Percentiles rank a stretch among this genome's conserved stretches.
phyloP scores from a whole-genome alignment of 2,888 invertebrate genomes.

The Odontocerum albicorne region DNA sequence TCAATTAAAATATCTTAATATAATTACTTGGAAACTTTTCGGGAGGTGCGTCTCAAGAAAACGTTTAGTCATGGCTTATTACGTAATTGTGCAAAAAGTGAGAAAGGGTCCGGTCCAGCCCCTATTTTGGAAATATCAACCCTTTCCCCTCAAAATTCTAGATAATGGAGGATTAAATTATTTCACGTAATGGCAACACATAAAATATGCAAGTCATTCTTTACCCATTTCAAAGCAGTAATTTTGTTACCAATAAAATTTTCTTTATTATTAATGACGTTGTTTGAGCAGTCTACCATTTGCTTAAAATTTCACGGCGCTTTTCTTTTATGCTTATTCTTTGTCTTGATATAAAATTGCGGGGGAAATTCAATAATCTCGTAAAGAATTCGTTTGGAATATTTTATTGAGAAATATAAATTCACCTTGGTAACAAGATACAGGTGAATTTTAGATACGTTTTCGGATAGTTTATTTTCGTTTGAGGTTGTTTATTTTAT shows the following conservation, averaged over 20 bases:
- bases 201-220: slow-evolving; percentile 36
- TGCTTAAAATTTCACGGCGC: no score
- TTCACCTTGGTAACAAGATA: no score
- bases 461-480: no score
- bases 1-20: slow-evolving; percentile 37
- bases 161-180: slow-evolving; percentile 46
- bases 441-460: no score
- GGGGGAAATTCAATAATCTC: no score
- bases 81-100: slow-evolving; percentile 37
- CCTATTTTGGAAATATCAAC: slow-evolving; percentile 18
- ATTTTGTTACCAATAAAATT: slow-evolving; percentile 20
- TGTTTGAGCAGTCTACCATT: no score
- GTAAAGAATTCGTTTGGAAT: no score
- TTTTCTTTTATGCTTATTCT: no score
- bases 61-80: slow-evolving; percentile 38
- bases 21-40: slow-evolving; percentile 36
- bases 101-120: slow-evolving; percentile 30
- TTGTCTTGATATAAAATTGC: no score
- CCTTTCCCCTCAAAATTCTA: background rate
- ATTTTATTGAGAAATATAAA: no score
- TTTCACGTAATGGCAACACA: slow-evolving; percentile 39
- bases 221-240: slow-evolving; percentile 23
- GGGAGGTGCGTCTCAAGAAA: slow-evolving; percentile 29
- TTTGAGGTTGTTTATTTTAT: no score
- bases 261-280: slow-evolving; percentile 31